Percentiles rank a stretch among this genome's conserved stretches.
Conservation (phyloP, 2,113 vertebrate genomes). For the Hypocryptadius cinnamomeus region DNA sequence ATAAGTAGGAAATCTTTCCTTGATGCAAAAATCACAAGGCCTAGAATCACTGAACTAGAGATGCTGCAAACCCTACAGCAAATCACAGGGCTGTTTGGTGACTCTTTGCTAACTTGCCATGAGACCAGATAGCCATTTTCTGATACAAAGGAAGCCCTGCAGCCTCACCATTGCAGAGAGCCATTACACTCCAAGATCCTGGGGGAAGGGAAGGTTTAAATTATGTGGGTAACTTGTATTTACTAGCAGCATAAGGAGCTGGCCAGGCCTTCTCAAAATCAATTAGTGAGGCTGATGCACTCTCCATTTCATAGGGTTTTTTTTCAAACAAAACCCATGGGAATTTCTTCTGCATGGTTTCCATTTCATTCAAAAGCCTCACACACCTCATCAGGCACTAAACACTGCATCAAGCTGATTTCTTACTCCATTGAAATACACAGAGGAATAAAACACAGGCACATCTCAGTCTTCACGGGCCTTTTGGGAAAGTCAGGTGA, state of each 20-base stretch:
- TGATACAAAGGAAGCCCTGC: not conserved
- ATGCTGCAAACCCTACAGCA: not conserved
- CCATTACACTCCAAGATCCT: not conserved
- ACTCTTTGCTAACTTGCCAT: not conserved
- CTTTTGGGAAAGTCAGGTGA: not conserved
- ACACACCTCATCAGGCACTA: conserved; percentile 18
- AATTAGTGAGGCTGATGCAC: conserved; percentile 33
- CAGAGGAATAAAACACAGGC: not conserved
- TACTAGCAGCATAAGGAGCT: not conserved
- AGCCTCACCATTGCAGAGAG: not conserved
- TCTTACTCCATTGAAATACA: not conserved
- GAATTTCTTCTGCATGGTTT: not conserved
- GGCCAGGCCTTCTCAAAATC: conserved; percentile 7
- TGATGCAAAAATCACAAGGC: not conserved
- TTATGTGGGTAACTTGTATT: not conserved
- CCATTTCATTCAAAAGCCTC: conserved; percentile 28
- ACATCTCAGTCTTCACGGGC: not conserved
- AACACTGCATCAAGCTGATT: not conserved
- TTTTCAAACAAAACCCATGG: not conserved
- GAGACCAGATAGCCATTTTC: not conserved
- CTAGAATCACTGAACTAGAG: not conserved
- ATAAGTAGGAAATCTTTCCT: not conserved
- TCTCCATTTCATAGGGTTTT: not conserved
- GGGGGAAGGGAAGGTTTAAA: not conserved
- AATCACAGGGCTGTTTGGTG: not conserved